Evolutionary conservation across 2,113 vertebrate species (phyloP).

Genomic region (Athene cunicularia): DNA sequence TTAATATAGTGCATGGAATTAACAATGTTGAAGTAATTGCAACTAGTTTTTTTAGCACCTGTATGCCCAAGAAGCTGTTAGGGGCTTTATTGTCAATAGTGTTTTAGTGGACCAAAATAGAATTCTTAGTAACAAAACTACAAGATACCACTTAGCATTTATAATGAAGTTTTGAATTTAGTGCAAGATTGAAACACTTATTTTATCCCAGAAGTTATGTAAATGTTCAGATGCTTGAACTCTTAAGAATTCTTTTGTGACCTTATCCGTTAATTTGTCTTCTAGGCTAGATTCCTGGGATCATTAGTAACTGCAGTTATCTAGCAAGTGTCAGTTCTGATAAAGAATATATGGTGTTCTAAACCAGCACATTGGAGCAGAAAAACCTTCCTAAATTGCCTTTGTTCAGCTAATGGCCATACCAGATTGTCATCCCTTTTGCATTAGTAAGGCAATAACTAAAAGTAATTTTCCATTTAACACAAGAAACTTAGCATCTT

Average conservation of each 20-base stretch:
- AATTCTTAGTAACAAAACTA: not conserved
- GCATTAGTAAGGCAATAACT: not conserved
- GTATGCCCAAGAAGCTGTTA: not conserved
- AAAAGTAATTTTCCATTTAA: not conserved
- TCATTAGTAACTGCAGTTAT: not conserved
- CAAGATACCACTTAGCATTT: not conserved
- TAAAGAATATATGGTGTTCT: not conserved
- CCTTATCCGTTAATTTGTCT: not conserved
- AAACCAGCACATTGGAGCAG: not conserved
- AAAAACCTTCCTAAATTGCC: not conserved
- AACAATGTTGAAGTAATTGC: not conserved
- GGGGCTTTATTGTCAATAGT: not conserved
- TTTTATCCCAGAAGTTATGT: not conserved
- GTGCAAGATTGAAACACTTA: not conserved
- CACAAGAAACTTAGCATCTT: not conserved
- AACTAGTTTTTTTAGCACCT: not conserved
- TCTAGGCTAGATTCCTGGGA: not conserved
- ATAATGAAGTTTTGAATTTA: not conserved
- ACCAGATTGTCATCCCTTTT: not conserved
- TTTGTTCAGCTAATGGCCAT: not conserved
- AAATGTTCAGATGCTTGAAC: not conserved
- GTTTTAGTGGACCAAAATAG: not conserved
- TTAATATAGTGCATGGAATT: not conserved
- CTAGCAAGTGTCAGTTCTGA: not conserved
- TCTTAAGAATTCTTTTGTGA: not conserved